Percentiles rank a stretch among this genome's conserved stretches.
These are phyloP conservation scores for Drosophila peninsularis DNA, from an alignment of 2,888 invertebrate genomes.

Conservation along the genomic window DNA sequence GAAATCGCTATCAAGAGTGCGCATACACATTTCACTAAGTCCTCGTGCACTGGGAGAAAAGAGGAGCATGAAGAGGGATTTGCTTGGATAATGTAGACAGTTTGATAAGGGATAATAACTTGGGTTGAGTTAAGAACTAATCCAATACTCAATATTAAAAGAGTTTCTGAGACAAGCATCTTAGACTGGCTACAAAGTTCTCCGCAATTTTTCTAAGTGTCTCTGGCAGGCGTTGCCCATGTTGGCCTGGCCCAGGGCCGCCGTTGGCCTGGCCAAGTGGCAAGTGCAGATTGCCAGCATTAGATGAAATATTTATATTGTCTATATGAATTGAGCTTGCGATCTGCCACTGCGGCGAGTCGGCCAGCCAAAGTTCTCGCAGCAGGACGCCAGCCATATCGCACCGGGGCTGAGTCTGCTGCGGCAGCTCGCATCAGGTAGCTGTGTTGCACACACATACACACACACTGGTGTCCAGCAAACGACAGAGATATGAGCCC, in stretches of 20 bases:
- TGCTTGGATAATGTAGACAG: too few relatives aligned
- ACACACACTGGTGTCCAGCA: slow-evolving; percentile 77
- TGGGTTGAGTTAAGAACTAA: background rate
- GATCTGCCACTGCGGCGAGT: slow-evolving; percentile 47
- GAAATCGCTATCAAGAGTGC: slow-evolving; percentile 54
- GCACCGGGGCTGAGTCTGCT: slow-evolving; percentile 29
- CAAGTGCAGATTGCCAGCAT: slow-evolving; percentile 83
- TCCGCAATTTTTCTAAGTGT: slow-evolving; percentile 25
- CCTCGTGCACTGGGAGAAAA: slow-evolving; percentile 28
- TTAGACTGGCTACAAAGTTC: background rate
- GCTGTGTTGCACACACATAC: slow-evolving; percentile 67
- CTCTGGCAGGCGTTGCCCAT: slow-evolving; percentile 26
- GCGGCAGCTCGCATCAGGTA: slow-evolving; percentile 67
- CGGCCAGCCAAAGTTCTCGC: slow-evolving; percentile 65
- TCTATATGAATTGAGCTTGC: slow-evolving; percentile 81
- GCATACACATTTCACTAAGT: slow-evolving; percentile 30
- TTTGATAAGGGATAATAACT: background rate
- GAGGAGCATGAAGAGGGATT: background rate
- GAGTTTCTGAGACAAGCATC: too few relatives aligned
- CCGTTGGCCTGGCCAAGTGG: slow-evolving; percentile 42
- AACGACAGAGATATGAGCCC: slow-evolving; percentile 78
- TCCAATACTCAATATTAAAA: too few relatives aligned
- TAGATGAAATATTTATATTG: slow-evolving; percentile 83
- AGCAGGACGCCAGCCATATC: slow-evolving; percentile 69
- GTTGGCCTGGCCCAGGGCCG: slow-evolving; percentile 37